These are phyloP conservation scores for Drosophila anceps DNA, from an alignment of 2,888 invertebrate species.

Conservation along the genomic window DNA sequence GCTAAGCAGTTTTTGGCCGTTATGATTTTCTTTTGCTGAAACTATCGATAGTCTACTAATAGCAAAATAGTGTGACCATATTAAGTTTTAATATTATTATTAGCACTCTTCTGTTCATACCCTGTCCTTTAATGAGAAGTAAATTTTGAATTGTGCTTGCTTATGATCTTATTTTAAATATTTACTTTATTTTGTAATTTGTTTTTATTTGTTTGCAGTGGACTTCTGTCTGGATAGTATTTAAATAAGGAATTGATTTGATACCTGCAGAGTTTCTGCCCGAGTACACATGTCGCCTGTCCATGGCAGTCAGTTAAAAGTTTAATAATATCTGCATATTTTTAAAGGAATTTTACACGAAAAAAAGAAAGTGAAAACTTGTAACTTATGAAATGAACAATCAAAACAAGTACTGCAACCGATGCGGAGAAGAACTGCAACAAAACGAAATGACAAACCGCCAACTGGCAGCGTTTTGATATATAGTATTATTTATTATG, in stretches of 20 bases:
- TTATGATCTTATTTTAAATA: too few relatives aligned
- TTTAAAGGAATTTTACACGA: slow-evolving; percentile 18
- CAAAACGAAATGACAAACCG: slow-evolving; percentile 56
- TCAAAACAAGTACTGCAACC: slow-evolving; percentile 56
- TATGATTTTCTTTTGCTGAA: background rate
- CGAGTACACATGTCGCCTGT: slow-evolving; percentile 44
- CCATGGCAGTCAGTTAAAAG: slow-evolving; percentile 48
- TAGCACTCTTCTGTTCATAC: slow-evolving; percentile 10
- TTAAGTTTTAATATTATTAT: background rate
- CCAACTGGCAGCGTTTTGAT: slow-evolving; percentile 44
- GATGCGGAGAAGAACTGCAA: slow-evolving; percentile 49
- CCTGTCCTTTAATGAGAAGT: slow-evolving; percentile 3
- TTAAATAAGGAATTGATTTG: background rate
- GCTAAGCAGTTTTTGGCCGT: background rate
- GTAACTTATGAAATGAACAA: slow-evolving; percentile 43
- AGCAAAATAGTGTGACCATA: slow-evolving; percentile 22
- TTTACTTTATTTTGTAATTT: background rate
- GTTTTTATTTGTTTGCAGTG: background rate
- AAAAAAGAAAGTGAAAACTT: slow-evolving; percentile 10
- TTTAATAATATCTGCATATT: background rate
- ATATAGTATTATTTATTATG: slow-evolving; percentile 62
- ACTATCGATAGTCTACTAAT: slow-evolving; percentile 14
- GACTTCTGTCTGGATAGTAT: background rate
- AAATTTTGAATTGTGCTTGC: background rate
- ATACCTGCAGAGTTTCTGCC: slow-evolving; percentile 61